Evolutionary conservation across 2,797 vertebrate genomes (phyloP).

Genomic region (Gobionotothen gibberifrons): DNA sequence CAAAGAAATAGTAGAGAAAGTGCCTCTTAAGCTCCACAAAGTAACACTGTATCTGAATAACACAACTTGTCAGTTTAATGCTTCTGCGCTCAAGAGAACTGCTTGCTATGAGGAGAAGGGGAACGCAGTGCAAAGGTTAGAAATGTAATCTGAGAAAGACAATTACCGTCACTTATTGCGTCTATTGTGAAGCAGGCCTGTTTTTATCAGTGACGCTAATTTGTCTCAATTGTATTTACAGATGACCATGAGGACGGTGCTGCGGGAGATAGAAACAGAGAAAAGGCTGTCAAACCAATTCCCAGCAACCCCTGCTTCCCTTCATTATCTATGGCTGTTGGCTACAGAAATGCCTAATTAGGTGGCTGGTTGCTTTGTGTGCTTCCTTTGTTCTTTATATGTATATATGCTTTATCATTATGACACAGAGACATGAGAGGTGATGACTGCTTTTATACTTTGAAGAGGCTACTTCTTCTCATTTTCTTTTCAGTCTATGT

Average conservation of each 20-base stretch:
- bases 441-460: conserved; percentile 43
- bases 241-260: conserved; percentile 50
- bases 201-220: conserved; percentile 80
- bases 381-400: conserved; percentile 61
- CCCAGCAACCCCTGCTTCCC: conserved; percentile 60
- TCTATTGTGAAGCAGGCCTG: conserved; percentile 74
- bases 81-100: conserved; percentile 32
- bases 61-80: conserved; percentile 80
- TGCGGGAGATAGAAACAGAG: conserved; percentile 39
- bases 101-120: conserved; percentile 35
- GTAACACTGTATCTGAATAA: conserved; percentile 53
- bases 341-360: conserved; percentile 77
- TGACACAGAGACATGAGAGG: conserved; percentile 50
- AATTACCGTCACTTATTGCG: conserved; percentile 84
- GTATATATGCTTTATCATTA: conserved; percentile 64
- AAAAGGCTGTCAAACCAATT: conserved; percentile 73
- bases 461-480: conserved; percentile 12
- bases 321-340: conserved; percentile 77
- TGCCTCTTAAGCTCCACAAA: conserved; percentile 50
- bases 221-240: conserved; percentile 79
- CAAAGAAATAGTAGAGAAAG: conserved; percentile 52
- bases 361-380: conserved; percentile 55
- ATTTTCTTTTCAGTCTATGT: conserved; percentile 31
- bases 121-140: conserved; percentile 80
- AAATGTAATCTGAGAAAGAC: conserved; percentile 87